These are phyloP conservation scores for Callionymus lyra DNA, from an alignment of 2,113 vertebrate species.

Conservation along the genomic window DNA sequence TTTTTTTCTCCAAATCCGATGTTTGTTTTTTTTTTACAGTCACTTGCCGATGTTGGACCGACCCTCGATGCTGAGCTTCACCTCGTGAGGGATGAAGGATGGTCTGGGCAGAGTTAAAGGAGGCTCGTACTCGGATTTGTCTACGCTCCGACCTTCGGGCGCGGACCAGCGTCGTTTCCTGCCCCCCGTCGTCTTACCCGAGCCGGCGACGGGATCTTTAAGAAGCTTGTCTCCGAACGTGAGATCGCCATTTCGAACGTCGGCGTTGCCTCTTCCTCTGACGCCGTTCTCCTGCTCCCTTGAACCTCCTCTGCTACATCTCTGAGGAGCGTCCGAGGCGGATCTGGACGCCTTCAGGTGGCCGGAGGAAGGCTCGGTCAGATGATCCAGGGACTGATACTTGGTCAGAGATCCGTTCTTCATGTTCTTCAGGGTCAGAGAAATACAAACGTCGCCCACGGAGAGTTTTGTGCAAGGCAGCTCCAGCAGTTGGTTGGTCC, in stretches of 20 bases:
- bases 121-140: constrained; percentile 87
- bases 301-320: constrained; percentile 45
- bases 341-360: constrained; percentile 79
- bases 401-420: constrained; percentile 94
- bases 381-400: constrained; percentile 76
- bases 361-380: constrained; percentile 36
- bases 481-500: constrained; percentile 92
- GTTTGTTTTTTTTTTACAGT: constrained; percentile 38
- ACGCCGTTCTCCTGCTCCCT: constrained; percentile 89
- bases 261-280: constrained; percentile 37
- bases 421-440: constrained; percentile 93
- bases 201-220: constrained; percentile 46
- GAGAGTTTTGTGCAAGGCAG: constrained; percentile 94
- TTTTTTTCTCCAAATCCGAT: constrained; percentile 29
- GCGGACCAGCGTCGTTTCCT: constrained; percentile 98
- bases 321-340: constrained; percentile 52
- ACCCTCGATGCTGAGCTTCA: constrained; percentile 98
- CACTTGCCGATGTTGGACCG: constrained; percentile 95
- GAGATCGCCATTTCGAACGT: constrained; percentile 84
- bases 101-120: constrained; percentile 91
- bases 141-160: constrained; percentile 89
- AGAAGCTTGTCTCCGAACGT: constrained; percentile 74
- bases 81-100: constrained; percentile 94
- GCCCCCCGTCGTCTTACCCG: constrained; percentile 65
- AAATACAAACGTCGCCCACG: constrained; percentile 97